phyloP scores from a whole-genome alignment of 1,140 invertebrate genomes.

The Drosophila sucinea region DNA sequence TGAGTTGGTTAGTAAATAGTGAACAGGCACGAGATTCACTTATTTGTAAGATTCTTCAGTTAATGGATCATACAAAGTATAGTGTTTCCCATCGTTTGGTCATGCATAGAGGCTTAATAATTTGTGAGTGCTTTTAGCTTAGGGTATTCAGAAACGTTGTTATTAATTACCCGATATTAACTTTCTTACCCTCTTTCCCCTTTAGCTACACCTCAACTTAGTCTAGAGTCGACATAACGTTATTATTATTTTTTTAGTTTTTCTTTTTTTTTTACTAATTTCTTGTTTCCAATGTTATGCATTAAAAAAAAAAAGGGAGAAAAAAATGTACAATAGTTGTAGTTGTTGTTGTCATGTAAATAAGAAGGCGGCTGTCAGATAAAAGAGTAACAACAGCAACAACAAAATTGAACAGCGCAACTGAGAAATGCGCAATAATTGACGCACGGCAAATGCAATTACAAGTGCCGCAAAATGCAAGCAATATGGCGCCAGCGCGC shows the following conservation, averaged over 20 bases:
- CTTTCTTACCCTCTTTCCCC: too few relatives aligned
- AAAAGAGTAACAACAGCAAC: constrained; percentile 48
- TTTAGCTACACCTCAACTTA: too few relatives aligned
- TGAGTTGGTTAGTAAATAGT: too few relatives aligned
- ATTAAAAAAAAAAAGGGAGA: constrained; percentile 39
- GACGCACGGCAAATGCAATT: constrained; percentile 80
- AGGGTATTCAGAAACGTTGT: too few relatives aligned
- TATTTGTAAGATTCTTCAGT: too few relatives aligned
- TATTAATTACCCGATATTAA: too few relatives aligned
- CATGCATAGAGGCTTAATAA: too few relatives aligned
- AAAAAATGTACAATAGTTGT: constrained; percentile 53
- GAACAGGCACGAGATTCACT: too few relatives aligned
- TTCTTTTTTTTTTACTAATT: constrained; percentile 10
- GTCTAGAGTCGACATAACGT: too few relatives aligned
- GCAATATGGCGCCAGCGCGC: constrained; percentile 32
- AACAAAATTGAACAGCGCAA: constrained; percentile 68
- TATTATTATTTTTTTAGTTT: not conserved
- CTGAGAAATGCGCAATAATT: constrained; percentile 79
- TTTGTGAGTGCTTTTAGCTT: too few relatives aligned
- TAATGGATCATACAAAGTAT: too few relatives aligned
- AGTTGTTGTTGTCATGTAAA: constrained; percentile 60
- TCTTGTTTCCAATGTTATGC: constrained; percentile 60
- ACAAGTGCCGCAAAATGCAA: constrained; percentile 39
- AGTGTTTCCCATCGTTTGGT: too few relatives aligned
- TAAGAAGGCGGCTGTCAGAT: constrained; percentile 77